Base-by-base conservation (phyloP, 2,797 vertebrate species). In the Hippocampus kuda region DNA sequence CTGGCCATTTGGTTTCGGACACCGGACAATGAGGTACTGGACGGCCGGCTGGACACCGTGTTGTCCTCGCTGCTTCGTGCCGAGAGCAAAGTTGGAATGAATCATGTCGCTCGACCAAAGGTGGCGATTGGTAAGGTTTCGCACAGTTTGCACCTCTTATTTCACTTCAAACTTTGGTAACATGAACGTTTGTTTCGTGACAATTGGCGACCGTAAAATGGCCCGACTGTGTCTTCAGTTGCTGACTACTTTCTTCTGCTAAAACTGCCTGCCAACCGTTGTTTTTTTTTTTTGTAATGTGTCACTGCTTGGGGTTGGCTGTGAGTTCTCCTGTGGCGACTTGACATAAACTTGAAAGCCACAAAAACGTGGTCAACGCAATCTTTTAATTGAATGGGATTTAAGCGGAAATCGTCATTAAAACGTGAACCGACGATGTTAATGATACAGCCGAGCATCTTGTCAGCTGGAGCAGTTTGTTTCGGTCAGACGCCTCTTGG, bases 1-100 rank as follows among this genome's bases (percentile, higher is more conserved):
- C 46, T 90, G 34, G 91, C 92, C 1, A 54, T 89, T 22, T 93
- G 91, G 93, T 86, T 89, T 69, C 87, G 90, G 53, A 70, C 88
- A 2, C 88, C 88, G 0, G 80, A 83, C 65, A 26, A 85, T 15
- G 79, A 70, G 0, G 81, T 44, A 1, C 81, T 92, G 81, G 90
- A 92, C 68, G 84, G 85, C 27, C 84, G 92, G 12, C 80, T 94
- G 71, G 91, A 92, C 79, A 75, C 78, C 0, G 90, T 94, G 4
- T 75, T 94, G 64, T 88, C 91, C 44, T 93, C 93, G 1, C 77
- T 94, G 69, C 90, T 94, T 1, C 90, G 88, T 42, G 93, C 92
- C 7, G 93, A 94, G 48, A 63, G 79, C 3, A 94, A 93, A 81
- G 93, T 88, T 68, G 91, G 87, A 4, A 63, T 91, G 61, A 82